Percentiles rank a stretch among this genome's conserved stretches.
These are phyloP conservation scores for Aphelocoma californica DNA, from an alignment of 2,797 vertebrate genomes.

Conservation along the genomic window DNA sequence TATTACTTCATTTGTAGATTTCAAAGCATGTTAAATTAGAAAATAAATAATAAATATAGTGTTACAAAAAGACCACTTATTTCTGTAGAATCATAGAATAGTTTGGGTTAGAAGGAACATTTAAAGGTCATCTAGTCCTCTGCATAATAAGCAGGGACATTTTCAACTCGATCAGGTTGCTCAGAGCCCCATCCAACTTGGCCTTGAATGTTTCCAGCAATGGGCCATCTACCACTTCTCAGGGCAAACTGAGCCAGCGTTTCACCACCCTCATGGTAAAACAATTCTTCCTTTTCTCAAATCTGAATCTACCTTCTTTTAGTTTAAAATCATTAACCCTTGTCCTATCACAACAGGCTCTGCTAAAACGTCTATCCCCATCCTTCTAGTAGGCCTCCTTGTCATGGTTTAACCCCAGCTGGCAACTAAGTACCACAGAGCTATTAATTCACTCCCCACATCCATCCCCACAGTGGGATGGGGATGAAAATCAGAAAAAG, in stretches of 20 bases:
- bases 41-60: background rate
- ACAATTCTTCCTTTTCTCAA: background rate
- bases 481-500: background rate
- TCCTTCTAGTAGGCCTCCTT: background rate
- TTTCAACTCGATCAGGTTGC: background rate
- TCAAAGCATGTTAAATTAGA: background rate
- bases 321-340: background rate
- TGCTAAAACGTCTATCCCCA: background rate
- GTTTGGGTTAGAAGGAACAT: background rate
- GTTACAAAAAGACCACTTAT: background rate
- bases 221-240: background rate
- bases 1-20: background rate
- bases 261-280: background rate
- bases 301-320: background rate
- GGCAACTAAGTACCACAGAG: background rate
- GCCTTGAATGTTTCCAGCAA: background rate
- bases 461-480: background rate
- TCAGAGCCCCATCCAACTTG: background rate
- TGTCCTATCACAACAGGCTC: background rate
- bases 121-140: background rate
- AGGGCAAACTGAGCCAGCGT: background rate
- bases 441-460: accelerated
- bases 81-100: background rate
- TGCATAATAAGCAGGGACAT: background rate
- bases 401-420: accelerated